These are phyloP conservation scores for Pitta sordida DNA, from an alignment of 2,113 vertebrate species.

Conservation along the genomic window DNA sequence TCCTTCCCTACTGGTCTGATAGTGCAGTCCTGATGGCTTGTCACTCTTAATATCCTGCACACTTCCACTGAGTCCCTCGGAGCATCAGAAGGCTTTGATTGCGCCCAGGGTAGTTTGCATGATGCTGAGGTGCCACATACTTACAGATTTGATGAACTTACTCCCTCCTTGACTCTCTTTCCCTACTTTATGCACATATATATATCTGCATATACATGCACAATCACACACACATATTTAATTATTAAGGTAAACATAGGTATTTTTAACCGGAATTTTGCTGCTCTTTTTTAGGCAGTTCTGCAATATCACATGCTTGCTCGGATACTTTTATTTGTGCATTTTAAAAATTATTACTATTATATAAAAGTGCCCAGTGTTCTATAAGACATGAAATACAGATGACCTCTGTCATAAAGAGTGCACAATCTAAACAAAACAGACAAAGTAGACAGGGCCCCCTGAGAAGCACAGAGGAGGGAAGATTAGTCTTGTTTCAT, in stretches of 20 bases:
- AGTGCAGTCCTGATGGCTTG: neutral
- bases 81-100: neutral
- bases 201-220: neutral
- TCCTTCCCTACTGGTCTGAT: neutral
- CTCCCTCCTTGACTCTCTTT: neutral
- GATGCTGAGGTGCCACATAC: neutral
- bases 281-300: conserved; percentile 8
- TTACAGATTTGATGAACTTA: neutral
- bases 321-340: neutral
- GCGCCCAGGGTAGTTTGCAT: neutral
- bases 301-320: neutral
- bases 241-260: neutral
- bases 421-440: conserved; percentile 5
- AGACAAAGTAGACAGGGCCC: neutral
- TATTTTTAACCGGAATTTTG: neutral
- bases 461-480: neutral
- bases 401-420: neutral
- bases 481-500: neutral
- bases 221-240: neutral
- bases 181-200: neutral
- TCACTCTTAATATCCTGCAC: conserved; percentile 27
- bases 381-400: conserved; percentile 24
- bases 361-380: neutral
- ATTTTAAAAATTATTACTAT: conserved; percentile 2
- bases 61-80: neutral